phyloP scores from a whole-genome alignment of 1,140 invertebrate species.

The Drosophila carrolli region DNA sequence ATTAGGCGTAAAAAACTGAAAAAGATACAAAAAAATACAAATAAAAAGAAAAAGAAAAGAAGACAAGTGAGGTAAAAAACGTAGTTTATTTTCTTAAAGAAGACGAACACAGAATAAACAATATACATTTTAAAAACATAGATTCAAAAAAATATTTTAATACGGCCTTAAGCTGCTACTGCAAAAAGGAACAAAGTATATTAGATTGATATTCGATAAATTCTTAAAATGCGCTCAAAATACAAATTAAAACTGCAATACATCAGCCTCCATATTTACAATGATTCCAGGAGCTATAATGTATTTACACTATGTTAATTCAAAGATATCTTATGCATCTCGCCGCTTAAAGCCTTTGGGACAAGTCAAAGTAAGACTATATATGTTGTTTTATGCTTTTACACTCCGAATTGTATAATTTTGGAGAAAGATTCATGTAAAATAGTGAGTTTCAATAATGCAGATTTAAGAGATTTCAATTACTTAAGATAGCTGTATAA shows the following conservation, averaged over 20 bases:
- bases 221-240: not conserved
- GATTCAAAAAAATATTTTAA: conserved; percentile 29
- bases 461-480: conserved; percentile 4
- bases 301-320: conserved; percentile 4
- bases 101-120: conserved; percentile 40
- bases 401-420: not conserved
- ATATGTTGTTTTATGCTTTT: not conserved
- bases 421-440: not conserved
- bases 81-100: conserved; percentile 46
- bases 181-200: conserved; percentile 22
- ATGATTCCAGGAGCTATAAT: conserved; percentile 1
- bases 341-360: not conserved
- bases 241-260: not conserved
- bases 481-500: conserved; percentile 10
- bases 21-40: conserved; percentile 6
- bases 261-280: conserved; percentile 7
- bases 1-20: conserved; percentile 24
- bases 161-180: conserved; percentile 23
- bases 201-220: not conserved
- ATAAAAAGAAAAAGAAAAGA: conserved; percentile 28
- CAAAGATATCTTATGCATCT: not conserved
- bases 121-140: conserved; percentile 31
- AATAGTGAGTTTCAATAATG: not conserved
- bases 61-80: conserved; percentile 42
- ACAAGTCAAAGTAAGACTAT: not conserved